Conservation (phyloP, 2,797 vertebrate species). For the Acanthurus tractus region DNA sequence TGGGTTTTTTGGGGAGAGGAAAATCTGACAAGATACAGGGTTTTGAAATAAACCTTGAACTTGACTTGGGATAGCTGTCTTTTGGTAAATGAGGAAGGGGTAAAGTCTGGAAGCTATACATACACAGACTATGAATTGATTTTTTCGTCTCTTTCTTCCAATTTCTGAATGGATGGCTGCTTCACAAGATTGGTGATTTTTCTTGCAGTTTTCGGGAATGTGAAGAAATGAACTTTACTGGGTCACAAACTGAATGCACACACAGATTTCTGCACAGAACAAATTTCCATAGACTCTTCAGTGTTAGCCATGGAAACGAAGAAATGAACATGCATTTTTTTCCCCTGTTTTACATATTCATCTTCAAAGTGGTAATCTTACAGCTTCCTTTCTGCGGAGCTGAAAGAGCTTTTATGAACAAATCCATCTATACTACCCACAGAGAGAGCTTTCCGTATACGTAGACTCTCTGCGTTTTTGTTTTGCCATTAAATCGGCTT, state of each 20-base stretch:
- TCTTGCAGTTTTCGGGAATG: conserved; percentile 44
- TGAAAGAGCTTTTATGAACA: conserved; percentile 29
- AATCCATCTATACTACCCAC: conserved; percentile 43
- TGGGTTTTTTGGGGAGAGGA: conserved; percentile 23
- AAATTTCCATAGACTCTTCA: conserved; percentile 66
- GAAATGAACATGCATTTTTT: conserved; percentile 21
- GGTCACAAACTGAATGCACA: conserved; percentile 40
- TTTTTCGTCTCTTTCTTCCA: conserved; percentile 17
- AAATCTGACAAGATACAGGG: conserved; percentile 26
- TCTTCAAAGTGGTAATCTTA: conserved; percentile 45
- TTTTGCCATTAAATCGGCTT: conserved; percentile 74
- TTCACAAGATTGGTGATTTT: conserved; percentile 62
- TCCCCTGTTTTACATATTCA: conserved; percentile 8
- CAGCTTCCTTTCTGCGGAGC: conserved; percentile 32
- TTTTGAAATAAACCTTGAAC: conserved; percentile 45
- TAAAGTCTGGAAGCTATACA: conserved; percentile 43
- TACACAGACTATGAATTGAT: conserved; percentile 39
- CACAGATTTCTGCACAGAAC: conserved; percentile 40
- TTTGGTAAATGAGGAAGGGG: conserved; percentile 51
- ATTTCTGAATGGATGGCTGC: conserved; percentile 34
- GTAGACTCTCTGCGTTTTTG: conserved; percentile 52
- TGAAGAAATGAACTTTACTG: conserved; percentile 60
- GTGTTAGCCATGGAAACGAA: conserved; percentile 19
- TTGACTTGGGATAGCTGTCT: conserved; percentile 48
- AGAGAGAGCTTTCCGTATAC: conserved; percentile 33